Evolutionary conservation across 1,140 invertebrate species (phyloP).

Genomic region (Drosophila busckii): DNA sequence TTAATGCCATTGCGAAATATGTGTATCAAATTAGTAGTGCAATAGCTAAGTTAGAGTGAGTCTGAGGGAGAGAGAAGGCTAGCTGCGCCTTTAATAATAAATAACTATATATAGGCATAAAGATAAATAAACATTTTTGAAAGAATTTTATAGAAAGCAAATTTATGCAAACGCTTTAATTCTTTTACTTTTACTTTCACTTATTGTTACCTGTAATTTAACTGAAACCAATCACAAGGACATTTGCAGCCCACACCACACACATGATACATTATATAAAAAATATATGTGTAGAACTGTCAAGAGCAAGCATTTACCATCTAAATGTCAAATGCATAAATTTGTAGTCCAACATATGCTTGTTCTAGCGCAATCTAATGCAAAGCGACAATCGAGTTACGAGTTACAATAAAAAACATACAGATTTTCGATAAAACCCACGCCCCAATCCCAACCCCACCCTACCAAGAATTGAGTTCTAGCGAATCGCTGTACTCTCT

Average conservation of each 20-base stretch:
- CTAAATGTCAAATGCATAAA: slow-evolving; percentile 49
- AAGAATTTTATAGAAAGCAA: neutral
- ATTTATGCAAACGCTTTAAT: no score
- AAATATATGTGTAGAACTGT: no score
- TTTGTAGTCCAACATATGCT: slow-evolving; percentile 29
- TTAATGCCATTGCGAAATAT: slow-evolving; percentile 26
- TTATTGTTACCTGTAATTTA: no score
- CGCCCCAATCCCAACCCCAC: neutral
- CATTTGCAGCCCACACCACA: no score
- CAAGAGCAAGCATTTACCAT: slow-evolving; percentile 45
- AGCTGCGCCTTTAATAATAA: no score
- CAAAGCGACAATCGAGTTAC: slow-evolving; percentile 53
- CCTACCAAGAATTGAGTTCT: neutral
- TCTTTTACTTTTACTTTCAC: no score
- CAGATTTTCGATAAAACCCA: neutral
- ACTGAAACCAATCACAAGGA: no score
- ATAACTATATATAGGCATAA: no score
- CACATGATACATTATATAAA: no score
- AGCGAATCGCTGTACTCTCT: no score
- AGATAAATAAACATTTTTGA: no score
- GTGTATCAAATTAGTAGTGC: slow-evolving; percentile 19
- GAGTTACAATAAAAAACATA: no score
- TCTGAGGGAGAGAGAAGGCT: neutral
- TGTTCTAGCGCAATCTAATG: slow-evolving; percentile 61
- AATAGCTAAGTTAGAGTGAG: neutral